A percentile compares a stretch with the other conserved stretches of the same genome.
These are phyloP conservation scores for Furcula furcula DNA, from an alignment of 2,888 invertebrate genomes.

Conservation along the genomic window DNA sequence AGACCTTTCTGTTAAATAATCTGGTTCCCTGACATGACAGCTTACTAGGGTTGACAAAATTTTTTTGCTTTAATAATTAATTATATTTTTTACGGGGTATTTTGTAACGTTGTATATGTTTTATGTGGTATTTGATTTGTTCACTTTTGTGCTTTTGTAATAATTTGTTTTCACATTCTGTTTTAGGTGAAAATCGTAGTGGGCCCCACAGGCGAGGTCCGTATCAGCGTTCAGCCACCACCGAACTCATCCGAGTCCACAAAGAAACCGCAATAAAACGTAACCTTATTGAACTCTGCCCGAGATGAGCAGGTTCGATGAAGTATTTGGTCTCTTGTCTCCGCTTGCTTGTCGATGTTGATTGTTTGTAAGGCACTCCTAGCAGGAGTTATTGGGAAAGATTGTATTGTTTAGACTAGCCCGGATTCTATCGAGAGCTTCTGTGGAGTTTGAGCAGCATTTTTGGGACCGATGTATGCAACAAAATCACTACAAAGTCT, in stretches of 20 bases:
- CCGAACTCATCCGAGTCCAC: constrained; percentile 27
- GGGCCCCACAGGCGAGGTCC: constrained; percentile 61
- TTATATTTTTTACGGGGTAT: no score
- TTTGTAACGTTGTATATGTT: no score
- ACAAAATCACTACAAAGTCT: constrained; percentile 24
- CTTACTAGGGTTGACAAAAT: no score
- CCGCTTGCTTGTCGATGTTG: constrained; percentile 11
- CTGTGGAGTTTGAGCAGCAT: constrained; percentile 4
- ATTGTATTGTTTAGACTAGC: constrained; percentile 1
- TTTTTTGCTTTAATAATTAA: no score
- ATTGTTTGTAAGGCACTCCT: constrained; percentile 1
- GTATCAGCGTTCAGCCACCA: constrained; percentile 56
- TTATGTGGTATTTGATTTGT: no score
- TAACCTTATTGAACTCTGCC: constrained; percentile 8
- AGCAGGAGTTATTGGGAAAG: background rate
- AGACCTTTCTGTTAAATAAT: no score
- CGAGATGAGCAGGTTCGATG: constrained; percentile 4
- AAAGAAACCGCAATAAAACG: constrained; percentile 19
- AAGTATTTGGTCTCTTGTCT: constrained; percentile 10
- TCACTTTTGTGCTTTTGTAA: no score
- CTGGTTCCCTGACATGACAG: no score
- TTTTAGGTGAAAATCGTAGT: constrained; percentile 70
- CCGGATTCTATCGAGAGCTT: constrained; percentile 3
- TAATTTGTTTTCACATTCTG: constrained; percentile 4
- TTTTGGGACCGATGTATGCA: constrained; percentile 13